phyloP scores from a whole-genome alignment of 1,140 invertebrate species.

The Zaprionus lachaisei region DNA sequence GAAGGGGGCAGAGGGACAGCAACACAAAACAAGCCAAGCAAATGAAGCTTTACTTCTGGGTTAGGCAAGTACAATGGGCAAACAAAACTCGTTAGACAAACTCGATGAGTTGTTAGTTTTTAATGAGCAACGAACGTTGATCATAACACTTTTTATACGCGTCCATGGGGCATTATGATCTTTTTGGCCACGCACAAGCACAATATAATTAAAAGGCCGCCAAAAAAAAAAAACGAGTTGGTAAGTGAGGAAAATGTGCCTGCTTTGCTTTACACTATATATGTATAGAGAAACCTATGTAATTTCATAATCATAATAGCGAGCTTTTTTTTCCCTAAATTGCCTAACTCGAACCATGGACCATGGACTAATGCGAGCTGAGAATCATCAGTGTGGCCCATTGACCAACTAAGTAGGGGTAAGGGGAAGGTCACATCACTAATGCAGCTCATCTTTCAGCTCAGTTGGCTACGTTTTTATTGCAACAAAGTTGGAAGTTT shows the following conservation, averaged over 20 bases:
- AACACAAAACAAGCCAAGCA: constrained; percentile 11
- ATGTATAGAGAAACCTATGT: constrained; percentile 5
- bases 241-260: constrained; percentile 42
- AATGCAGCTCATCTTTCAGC: constrained; percentile 46
- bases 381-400: constrained; percentile 29
- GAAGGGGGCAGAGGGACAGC: neutral
- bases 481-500: constrained; percentile 37
- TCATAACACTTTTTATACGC: constrained; percentile 49
- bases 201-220: constrained; percentile 16
- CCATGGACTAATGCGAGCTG: constrained; percentile 34
- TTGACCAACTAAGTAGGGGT: constrained; percentile 26
- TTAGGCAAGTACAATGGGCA: constrained; percentile 48
- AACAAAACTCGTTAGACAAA: constrained; percentile 59
- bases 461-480: constrained; percentile 19
- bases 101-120: constrained; percentile 68
- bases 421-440: constrained; percentile 29
- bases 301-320: constrained; percentile 37
- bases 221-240: constrained; percentile 29
- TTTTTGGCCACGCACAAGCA: constrained; percentile 70
- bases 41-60: constrained; percentile 29
- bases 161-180: constrained; percentile 59
- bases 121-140: constrained; percentile 53
- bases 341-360: constrained; percentile 5
- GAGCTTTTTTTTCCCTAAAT: constrained; percentile 8
- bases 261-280: constrained; percentile 29